Evolutionary conservation across 2,113 vertebrate species (phyloP).

Genomic region (Dasyurus viverrinus): DNA sequence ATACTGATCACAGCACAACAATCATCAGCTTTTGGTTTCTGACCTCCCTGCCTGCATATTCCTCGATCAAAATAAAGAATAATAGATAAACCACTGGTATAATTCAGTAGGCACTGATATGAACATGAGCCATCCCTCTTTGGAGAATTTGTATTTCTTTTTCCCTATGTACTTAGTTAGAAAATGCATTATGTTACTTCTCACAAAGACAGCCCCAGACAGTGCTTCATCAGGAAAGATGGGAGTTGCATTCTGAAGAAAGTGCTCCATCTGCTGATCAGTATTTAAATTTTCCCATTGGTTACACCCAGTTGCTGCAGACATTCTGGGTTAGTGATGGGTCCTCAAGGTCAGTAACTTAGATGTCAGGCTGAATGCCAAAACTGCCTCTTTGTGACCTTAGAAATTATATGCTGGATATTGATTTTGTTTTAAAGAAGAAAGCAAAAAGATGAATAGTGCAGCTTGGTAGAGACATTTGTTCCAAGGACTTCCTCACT

Average conservation of each 20-base stretch:
- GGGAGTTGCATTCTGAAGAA: slow-evolving; percentile 75
- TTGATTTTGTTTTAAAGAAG: slow-evolving; percentile 54
- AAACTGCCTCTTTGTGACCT: slow-evolving; percentile 64
- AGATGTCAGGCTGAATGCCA: slow-evolving; percentile 48
- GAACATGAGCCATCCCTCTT: neutral
- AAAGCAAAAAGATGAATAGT: slow-evolving; percentile 54
- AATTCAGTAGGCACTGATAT: slow-evolving; percentile 20
- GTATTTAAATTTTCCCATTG: slow-evolving; percentile 64
- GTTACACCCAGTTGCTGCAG: slow-evolving; percentile 1
- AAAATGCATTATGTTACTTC: neutral
- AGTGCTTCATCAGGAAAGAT: slow-evolving; percentile 25
- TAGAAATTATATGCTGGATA: slow-evolving; percentile 71
- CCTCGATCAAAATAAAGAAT: slow-evolving; percentile 35
- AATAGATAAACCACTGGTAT: neutral
- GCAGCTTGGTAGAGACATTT: slow-evolving; percentile 41
- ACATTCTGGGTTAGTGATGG: slow-evolving; percentile 49
- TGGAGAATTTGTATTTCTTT: neutral
- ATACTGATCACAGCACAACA: neutral
- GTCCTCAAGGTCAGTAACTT: slow-evolving; percentile 73
- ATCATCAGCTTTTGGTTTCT: neutral
- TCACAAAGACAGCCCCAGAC: slow-evolving; percentile 51
- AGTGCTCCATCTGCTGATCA: slow-evolving; percentile 83
- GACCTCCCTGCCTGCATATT: neutral
- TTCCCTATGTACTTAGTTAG: slow-evolving; percentile 26
- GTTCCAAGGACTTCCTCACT: slow-evolving; percentile 28